Base-by-base conservation (phyloP, 2,113 vertebrate genomes). In the Peromyscus maniculatus region DNA sequence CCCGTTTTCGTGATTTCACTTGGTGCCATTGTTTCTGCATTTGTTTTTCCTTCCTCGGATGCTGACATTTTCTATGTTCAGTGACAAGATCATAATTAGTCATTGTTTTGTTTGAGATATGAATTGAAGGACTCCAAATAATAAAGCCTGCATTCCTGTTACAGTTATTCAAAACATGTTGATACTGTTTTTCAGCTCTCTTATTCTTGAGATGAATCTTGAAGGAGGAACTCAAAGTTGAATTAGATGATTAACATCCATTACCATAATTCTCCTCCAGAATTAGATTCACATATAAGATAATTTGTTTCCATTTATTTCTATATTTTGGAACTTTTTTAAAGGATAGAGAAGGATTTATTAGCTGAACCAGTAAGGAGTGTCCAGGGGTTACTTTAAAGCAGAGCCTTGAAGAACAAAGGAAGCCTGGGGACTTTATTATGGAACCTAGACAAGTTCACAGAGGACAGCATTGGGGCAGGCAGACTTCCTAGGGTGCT, bases 221-320 rank as follows among this genome's bases (percentile, higher is more conserved):
- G 13, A 62, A n/a, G 22, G 55, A 75, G 67, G 31, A 43, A 64
- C 57, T 67, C 31, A 12, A 7, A 83, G 59, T 92, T 43, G 78
- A 91, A 74, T 88, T 55, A 88, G 16, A n/a, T 33, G 1, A 93
- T 64, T 55, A 72, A 78, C 71, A 43, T 87, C 84, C 75, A 1
- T 93, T 52, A n/a, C 19, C 59, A 66, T 24, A 86, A 15, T n/a
- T 89, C 36, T 91, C 4, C 82, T 2, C 16, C 52, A 5, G 72
- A 95, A 87, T 10, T 67, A 9, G 22, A 62, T 71, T 71, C 1
- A 91, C 7, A 49, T 59, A 55, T 31, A 79, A n/a, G 26, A 79
- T 88, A 46, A 64, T 77, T 28, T 89, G 28, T 31, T 95, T 89
- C 13, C 72, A 93, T 71, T 97, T 95, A 89, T 59, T 69, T 91